Conservation (phyloP, 2,797 vertebrate genomes). For the Tragopan temminckii region DNA sequence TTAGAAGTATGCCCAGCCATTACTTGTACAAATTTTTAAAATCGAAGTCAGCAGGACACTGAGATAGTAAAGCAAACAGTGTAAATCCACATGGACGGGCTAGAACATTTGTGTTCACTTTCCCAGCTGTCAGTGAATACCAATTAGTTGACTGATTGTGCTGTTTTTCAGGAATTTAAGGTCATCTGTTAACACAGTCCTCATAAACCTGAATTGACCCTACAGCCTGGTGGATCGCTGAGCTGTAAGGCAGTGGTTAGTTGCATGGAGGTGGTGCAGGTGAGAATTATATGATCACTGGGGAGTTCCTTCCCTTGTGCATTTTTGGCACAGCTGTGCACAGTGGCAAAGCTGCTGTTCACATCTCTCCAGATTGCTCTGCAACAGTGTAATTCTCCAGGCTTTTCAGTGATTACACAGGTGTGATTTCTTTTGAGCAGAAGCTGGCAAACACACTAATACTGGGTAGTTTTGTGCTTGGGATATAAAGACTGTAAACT, state of each 20-base stretch:
- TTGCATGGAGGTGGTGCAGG: background rate
- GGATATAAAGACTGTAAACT: background rate
- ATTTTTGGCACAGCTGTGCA: background rate
- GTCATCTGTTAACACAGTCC: background rate
- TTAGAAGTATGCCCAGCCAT: background rate
- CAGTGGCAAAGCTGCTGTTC: background rate
- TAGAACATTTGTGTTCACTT: fast-evolving
- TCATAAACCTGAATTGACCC: background rate
- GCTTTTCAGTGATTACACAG: background rate
- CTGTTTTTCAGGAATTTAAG: background rate
- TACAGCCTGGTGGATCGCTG: fast-evolving
- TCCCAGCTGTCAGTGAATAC: background rate
- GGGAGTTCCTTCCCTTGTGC: background rate
- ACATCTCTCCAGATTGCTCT: background rate
- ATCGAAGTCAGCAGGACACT: background rate
- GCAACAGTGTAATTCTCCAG: no score
- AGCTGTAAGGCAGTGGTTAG: background rate
- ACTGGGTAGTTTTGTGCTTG: background rate
- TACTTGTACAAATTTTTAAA: no score
- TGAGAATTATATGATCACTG: background rate
- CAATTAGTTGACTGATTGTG: background rate
- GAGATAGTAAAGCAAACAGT: background rate
- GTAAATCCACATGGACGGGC: fast-evolving
- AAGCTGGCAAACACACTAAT: background rate
- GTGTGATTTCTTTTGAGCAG: background rate